Evolutionary conservation across 92 coral and sea anemone genomes (phyloP).

Genomic region (Zoanthus sansibaricus): DNA sequence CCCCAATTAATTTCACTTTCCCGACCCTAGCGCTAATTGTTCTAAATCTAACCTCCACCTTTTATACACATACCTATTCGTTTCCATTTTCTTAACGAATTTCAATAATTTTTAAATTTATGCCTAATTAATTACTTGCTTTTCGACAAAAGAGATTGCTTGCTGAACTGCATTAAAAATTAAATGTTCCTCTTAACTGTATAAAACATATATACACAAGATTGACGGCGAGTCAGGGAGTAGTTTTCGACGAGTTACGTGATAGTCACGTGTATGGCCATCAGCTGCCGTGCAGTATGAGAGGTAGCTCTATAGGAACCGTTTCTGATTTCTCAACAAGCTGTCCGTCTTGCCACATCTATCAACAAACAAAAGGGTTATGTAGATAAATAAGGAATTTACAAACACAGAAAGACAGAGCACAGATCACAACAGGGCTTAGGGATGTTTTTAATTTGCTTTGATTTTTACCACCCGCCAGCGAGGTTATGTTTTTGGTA

Average conservation of each 20-base stretch:
- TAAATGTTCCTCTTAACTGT: background rate
- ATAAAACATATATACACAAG: background rate
- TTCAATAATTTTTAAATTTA: background rate
- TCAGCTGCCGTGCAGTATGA: conserved; percentile 74
- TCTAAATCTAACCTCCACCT: background rate
- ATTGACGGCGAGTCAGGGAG: background rate
- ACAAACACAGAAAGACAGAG: no score
- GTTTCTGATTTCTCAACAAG: conserved; percentile 76
- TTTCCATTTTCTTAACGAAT: background rate
- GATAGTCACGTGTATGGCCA: background rate
- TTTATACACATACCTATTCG: background rate
- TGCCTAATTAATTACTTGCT: background rate
- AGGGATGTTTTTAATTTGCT: no score
- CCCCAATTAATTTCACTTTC: no score
- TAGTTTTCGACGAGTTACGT: background rate
- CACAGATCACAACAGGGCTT: no score
- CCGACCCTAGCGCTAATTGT: no score
- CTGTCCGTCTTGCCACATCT: conserved; percentile 95
- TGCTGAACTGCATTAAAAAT: background rate
- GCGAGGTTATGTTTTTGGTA: no score
- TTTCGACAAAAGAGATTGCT: background rate
- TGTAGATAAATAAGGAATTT: background rate
- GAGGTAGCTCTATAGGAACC: conserved; percentile 87
- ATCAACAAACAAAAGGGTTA: background rate
- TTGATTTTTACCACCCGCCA: no score